phyloP scores from a whole-genome alignment of 2,888 invertebrate genomes.

The Harmothoe impar region DNA sequence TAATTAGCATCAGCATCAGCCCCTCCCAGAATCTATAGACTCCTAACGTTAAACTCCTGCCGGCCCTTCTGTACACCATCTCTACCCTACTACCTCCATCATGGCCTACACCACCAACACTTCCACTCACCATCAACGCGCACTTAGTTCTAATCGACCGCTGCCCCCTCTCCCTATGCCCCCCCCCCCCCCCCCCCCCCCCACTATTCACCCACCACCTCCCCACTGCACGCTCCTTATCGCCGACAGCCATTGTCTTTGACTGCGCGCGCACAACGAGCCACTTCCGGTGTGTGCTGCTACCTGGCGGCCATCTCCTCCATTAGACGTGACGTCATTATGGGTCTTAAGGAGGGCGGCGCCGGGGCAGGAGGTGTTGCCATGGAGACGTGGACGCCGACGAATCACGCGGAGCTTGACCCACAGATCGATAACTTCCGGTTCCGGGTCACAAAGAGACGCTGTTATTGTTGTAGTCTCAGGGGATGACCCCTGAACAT shows the following conservation, averaged over 20 bases:
- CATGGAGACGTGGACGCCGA: constrained; percentile 28
- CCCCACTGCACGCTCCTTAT: neutral
- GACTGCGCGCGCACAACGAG: constrained; percentile 31
- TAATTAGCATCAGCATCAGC: no score
- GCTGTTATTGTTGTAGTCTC: constrained; percentile 8
- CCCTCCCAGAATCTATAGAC: no score
- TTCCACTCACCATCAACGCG: no score
- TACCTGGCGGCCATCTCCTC: constrained; percentile 42
- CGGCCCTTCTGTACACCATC: no score
- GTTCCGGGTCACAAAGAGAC: constrained; percentile 27
- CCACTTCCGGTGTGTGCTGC: constrained; percentile 31
- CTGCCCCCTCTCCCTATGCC: neutral
- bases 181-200: neutral
- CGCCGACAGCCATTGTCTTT: constrained; percentile 28
- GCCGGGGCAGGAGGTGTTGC: neutral
- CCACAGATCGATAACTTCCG: neutral
- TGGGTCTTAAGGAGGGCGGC: neutral
- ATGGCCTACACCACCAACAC: no score
- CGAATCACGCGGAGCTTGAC: neutral
- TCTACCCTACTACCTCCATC: no score
- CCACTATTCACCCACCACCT: neutral
- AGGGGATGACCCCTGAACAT: neutral
- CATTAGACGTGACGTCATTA: constrained; percentile 56
- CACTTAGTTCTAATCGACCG: neutral
- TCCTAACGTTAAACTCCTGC: no score